A percentile compares a stretch with the other conserved stretches of the same genome.
phyloP scores from a whole-genome alignment of 2,113 vertebrate genomes.

The Sturnus vulgaris region DNA sequence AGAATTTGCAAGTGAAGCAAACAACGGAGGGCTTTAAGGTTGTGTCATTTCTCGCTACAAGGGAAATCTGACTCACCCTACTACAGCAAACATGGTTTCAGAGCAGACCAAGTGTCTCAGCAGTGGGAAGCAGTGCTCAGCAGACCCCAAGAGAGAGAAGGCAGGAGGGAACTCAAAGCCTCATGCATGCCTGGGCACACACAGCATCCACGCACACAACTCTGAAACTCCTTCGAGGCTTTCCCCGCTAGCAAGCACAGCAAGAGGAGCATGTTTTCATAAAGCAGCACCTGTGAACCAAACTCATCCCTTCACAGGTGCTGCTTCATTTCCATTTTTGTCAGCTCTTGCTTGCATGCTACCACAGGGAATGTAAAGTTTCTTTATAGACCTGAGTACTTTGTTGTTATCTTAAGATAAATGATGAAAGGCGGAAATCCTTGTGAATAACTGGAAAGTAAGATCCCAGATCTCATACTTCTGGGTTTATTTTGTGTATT shows the following conservation, averaged over 20 bases:
- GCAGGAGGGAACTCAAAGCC: neutral
- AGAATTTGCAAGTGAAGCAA: neutral
- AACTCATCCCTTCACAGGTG: neutral
- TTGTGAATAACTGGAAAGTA: neutral
- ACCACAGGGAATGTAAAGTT: neutral
- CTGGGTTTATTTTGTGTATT: neutral
- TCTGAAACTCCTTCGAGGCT: neutral
- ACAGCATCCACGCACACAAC: neutral
- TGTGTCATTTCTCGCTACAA: neutral
- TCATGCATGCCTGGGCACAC: neutral
- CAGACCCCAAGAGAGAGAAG: neutral
- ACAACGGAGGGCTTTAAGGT: rapidly evolving
- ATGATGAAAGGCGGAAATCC: neutral
- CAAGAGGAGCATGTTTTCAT: neutral
- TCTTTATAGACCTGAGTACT: neutral
- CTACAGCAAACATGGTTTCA: neutral
- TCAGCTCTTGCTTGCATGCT: neutral
- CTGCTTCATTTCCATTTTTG: neutral
- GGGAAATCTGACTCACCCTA: neutral
- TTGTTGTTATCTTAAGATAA: neutral
- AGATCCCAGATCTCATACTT: neutral
- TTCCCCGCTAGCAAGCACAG: rapidly evolving
- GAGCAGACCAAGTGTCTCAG: neutral
- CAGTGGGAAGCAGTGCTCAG: rapidly evolving
- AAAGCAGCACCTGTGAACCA: neutral